phyloP scores from a whole-genome alignment of 23 tunicate species.

The Styela plicata region DNA sequence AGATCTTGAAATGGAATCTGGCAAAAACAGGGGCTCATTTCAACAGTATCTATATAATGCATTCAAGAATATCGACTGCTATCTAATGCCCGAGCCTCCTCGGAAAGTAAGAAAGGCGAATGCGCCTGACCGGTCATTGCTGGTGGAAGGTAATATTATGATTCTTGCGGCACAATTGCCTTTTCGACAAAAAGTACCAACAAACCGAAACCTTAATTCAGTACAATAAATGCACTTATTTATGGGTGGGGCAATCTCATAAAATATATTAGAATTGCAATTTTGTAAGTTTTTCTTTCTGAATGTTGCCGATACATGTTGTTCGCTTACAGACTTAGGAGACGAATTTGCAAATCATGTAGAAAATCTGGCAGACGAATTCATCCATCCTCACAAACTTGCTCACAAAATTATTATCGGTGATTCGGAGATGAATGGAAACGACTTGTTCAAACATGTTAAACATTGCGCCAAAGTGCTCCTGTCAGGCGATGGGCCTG shows the following conservation, averaged over 20 bases:
- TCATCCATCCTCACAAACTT: not conserved
- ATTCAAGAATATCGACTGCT: not conserved
- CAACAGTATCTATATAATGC: not conserved
- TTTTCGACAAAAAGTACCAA: too few species aligned
- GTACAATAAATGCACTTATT: too few species aligned
- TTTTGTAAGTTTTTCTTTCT: too few species aligned
- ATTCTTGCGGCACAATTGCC: too few species aligned
- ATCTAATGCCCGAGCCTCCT: not conserved
- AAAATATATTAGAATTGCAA: too few species aligned
- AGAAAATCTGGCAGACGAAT: not conserved
- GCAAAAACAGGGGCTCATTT: not conserved
- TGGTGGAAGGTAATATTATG: too few species aligned
- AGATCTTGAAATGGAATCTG: not conserved
- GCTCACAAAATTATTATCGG: not conserved
- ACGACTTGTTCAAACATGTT: not conserved
- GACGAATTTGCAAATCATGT: not conserved
- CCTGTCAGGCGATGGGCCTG: not conserved
- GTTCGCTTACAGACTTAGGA: not conserved
- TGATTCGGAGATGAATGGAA: not conserved
- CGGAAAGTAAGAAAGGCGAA: not conserved
- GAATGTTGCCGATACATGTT: too few species aligned
- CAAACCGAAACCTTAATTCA: too few species aligned
- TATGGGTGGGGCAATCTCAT: too few species aligned
- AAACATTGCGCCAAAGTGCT: not conserved
- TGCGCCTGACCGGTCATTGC: not conserved